Base-by-base conservation (phyloP, 2,888 invertebrate species). In the Rotaria macrura region DNA sequence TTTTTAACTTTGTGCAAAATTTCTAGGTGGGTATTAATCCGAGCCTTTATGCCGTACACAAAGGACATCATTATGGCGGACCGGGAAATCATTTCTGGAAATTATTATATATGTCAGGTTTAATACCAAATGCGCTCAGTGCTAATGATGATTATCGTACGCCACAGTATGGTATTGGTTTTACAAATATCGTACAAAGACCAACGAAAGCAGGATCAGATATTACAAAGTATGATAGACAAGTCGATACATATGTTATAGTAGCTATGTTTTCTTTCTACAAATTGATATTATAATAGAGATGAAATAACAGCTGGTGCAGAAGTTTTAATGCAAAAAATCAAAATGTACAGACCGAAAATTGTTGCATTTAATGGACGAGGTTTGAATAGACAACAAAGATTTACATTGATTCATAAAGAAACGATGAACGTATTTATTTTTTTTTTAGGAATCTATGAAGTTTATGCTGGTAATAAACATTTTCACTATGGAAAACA, bases 21-120 rank as follows among this genome's bases (percentile, higher is more conserved):
- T 91, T 92, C 86, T 92, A 97, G 97, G 95, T 98, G 92, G 97
- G 97, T 88, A 97, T 97, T 89, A 98, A 98, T 93, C 97, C 97
- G 23, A 97, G 97, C 4, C 92, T 97, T 89, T 96, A 96, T 92
- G 97, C 97, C 88, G 97, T 97, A 88, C 96, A 96, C 92, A 96
- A 96, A 91, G 97, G 97, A 5, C 97, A 97, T 92, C 97, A 98
- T 92, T 98, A 98, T 92, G 97, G 97, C 85, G 97, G 97, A 85
- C 97, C 97, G 83, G 97, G 97, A 83, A 98, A 98, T 92, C 98
- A 98, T 92, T 97, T 98, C 92, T 98, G 94, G 97, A 97, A 97
- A 92, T 97, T 97, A 91, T 92, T 97, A 87, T 96, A 95, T 92
- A 92, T 97, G 88, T 95, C 96, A 84, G 97, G 97, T 14, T 93